These are phyloP conservation scores for Oncopodura yosiiana DNA, from an alignment of 1,140 invertebrate genomes.

Conservation along the genomic window DNA sequence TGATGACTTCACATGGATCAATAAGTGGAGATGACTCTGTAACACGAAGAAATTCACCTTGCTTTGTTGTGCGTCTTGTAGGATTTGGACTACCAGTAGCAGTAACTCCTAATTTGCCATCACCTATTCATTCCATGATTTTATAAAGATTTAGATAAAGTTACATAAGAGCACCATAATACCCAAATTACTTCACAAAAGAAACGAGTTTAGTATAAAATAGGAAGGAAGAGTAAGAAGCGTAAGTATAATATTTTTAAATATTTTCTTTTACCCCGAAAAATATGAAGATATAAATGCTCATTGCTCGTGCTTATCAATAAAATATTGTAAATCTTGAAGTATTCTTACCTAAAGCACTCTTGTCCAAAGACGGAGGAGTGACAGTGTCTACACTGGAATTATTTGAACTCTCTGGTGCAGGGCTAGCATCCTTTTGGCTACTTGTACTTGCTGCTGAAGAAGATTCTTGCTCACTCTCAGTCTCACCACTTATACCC, in stretches of 20 bases:
- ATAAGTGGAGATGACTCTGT: conserved; percentile 56
- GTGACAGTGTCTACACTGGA: neutral
- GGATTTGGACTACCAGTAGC: conserved; percentile 17
- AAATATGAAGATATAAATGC: no score
- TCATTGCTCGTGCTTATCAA: no score
- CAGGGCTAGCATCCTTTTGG: conserved; percentile 22
- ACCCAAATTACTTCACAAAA: conserved; percentile 5
- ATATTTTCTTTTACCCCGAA: no score
- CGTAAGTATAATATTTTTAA: no score
- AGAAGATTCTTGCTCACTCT: neutral
- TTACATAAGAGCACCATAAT: neutral
- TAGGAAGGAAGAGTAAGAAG: conserved; percentile 14
- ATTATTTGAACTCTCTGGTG: conserved; percentile 10
- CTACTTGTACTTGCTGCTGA: neutral
- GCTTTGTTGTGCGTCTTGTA: conserved; percentile 36
- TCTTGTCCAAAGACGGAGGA: conserved; percentile 8
- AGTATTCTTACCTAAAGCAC: conserved; percentile 12
- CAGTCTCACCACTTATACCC: neutral
- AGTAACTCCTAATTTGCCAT: neutral
- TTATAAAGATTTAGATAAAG: no score
- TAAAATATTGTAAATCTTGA: no score
- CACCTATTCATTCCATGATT: no score
- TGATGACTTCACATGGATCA: conserved; percentile 66
- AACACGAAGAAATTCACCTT: conserved; percentile 42
- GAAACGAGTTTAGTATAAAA: no score